Evolutionary conservation across 2,113 vertebrate genomes (phyloP), one percentile per base, ranked within the genome.

Genomic region (Bagarius yarrelli): DNA sequence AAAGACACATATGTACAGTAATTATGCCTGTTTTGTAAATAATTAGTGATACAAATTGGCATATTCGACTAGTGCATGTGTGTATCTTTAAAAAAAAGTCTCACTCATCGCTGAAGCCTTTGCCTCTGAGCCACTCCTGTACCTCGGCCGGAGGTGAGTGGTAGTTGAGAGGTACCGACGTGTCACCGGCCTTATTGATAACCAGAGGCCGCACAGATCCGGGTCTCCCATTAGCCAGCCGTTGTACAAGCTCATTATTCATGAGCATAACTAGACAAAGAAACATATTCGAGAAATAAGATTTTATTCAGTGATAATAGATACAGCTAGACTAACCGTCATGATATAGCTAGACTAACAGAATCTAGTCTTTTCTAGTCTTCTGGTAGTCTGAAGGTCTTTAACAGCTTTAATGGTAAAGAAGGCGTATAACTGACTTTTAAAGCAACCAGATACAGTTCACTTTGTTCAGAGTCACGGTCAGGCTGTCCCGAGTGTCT

Each of bases 71-170:
- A 36, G 27, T n/a, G 32, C n/a, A 25, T 52, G 52, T 73, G 44
- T 81, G 27, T 74, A 60, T 60, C n/a, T 53, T 56, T 14, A 15
- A 64, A 23, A 44, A 19, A 30, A 32, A 70, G 59, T 92, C 93
- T 90, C 81, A 94, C 93, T 71, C 18, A 47, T 90, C 70, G 63
- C 76, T 90, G 78, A 96, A 96, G 75, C 94, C 94, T 78, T 96
- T 97, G 67, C 87, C 83, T 32, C 74, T 85, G 60, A 97, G 92
- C 95, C 95, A 97, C 60, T 89, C 87, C 60, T 79, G 79, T 84
- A 96, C 95, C 71, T 95, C 93, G 23, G 79, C 23, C 4, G 87
- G 14, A 19, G 80, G 56, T 5, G 94, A 96, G 63, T 90, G 87
- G 79, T 87, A 91, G 88, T 89, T 89, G 82, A 89, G 85, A 4